Conservation (phyloP, 37 sponge, comb jelly and placozoan genomes). For the Theonella swinhoei region DNA sequence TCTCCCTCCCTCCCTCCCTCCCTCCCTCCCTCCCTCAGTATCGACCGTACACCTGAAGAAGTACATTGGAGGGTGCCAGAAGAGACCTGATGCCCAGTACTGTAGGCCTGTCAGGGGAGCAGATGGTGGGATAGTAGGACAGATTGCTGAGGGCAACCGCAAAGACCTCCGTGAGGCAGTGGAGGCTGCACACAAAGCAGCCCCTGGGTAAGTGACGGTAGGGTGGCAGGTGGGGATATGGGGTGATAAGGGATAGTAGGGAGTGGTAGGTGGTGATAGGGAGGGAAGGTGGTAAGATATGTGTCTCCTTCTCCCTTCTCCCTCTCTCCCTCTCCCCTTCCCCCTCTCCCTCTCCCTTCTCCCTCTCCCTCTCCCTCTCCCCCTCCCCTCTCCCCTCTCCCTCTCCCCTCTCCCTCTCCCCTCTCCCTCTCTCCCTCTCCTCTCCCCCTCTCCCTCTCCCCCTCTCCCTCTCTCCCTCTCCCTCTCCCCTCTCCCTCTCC, state of each 20-base stretch:
- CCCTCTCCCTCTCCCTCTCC: no score
- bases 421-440: neutral
- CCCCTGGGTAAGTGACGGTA: conserved; percentile 84
- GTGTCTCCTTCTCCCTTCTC: neutral
- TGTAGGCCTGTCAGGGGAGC: conserved; percentile 71
- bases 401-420: neutral
- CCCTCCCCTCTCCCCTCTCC: neutral
- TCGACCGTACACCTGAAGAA: conserved; percentile 94
- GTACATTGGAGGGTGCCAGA: conserved; percentile 95
- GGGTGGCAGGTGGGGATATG: no score
- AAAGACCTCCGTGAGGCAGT: conserved; percentile 98
- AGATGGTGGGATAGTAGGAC: conserved; percentile 78
- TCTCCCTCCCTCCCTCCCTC: neutral
- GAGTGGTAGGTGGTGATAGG: no score
- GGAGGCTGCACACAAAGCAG: conserved; percentile 95
- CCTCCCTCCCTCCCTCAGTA: conserved; percentile 32
- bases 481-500: no score
- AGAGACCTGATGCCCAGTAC: conserved; percentile 93
- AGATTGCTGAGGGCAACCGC: conserved; percentile 94
- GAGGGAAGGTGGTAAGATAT: neutral
- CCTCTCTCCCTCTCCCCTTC: neutral
- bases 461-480: neutral
- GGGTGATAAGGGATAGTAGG: no score
- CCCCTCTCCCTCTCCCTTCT: no score
- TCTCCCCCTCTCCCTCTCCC: neutral